Conservation (phyloP, 1,140 invertebrate species). For the Parapsyche elsis region DNA sequence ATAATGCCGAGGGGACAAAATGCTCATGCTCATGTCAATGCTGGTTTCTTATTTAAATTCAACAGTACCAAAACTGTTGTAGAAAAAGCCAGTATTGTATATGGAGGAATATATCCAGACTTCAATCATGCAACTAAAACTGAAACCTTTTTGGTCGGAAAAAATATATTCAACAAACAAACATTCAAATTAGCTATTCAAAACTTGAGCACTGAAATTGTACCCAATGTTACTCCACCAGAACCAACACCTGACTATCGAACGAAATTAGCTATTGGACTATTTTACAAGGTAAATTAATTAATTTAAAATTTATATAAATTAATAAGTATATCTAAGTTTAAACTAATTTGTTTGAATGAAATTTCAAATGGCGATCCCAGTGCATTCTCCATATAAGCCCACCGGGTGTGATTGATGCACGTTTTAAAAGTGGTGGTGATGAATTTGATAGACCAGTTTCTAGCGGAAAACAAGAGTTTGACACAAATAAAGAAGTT, state of each 20-base stretch:
- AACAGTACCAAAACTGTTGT: conserved; percentile 62
- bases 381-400: conserved; percentile 69
- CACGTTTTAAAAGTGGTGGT: conserved; percentile 68
- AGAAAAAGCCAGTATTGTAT: conserved; percentile 68
- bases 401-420: conserved; percentile 61
- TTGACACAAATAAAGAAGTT: conserved; percentile 74
- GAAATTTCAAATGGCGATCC: no score
- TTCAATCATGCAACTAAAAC: conserved; percentile 78
- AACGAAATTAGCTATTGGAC: conserved; percentile 69
- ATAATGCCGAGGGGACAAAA: conserved; percentile 85
- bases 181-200: conserved; percentile 69
- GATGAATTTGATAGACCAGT: conserved; percentile 69
- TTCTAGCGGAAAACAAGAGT: conserved; percentile 79
- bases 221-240: conserved; percentile 71
- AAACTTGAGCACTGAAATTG: conserved; percentile 71
- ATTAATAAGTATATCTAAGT: no score
- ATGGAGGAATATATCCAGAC: conserved; percentile 60
- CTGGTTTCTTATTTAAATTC: conserved; percentile 79
- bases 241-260: conserved; percentile 76
- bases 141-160: conserved; percentile 72
- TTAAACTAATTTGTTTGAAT: no score
- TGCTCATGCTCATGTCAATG: conserved; percentile 85
- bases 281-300: conserved; percentile 74
- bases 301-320: background rate
- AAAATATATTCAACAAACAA: conserved; percentile 65